Base-by-base conservation (phyloP, 2,113 vertebrate species). In the Rhizomys pruinosus region DNA sequence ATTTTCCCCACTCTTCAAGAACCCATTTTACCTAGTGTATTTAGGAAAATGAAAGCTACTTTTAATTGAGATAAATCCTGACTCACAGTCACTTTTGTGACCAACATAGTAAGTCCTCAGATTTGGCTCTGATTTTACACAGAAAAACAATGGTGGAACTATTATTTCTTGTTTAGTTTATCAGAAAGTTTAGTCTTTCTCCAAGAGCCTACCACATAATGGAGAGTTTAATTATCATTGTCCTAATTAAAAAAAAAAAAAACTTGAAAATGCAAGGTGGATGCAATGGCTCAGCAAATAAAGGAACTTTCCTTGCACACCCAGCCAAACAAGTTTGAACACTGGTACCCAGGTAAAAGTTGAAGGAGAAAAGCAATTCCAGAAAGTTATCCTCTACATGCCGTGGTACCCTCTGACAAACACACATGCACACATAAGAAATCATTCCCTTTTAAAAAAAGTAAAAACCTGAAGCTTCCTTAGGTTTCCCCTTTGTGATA, bases 191-290 rank as follows among this genome's bases (percentile, higher is more conserved):
- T 32, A 80, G 17, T 19, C 37, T 52, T 87, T 89, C 63, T 63
- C 37, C 20, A 81, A 63, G 29, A 66, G 44, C 12, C 27, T 73
- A 20, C 74, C 11, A 91, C 5, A 42, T 25, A 59, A 47, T 44
- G 16, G 7, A 64, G 25, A 93, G 32, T 61, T 91, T 78, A 89
- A 85, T 91, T 72, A 47, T n/a, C n/a, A n/a, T n/a, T n/a, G n/a
- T n/a, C n/a, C n/a, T n/a, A n/a, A n/a, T n/a, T n/a, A n/a, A n/a
- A n/a, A n/a, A n/a, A n/a, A n/a, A n/a, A n/a, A n/a, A n/a, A n/a
- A n/a, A n/a, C n/a, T n/a, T n/a, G n/a, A n/a, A n/a, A n/a, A n/a
- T n/a, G n/a, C n/a, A n/a, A n/a, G 12, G 37, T 3, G 23, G 39
- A 8, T 39, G 22, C 10, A 15, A 59, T 59, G 57, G 57, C 57